Evolutionary conservation across 2,888 invertebrate genomes (phyloP).

Genomic region (Microchrysa polita): DNA sequence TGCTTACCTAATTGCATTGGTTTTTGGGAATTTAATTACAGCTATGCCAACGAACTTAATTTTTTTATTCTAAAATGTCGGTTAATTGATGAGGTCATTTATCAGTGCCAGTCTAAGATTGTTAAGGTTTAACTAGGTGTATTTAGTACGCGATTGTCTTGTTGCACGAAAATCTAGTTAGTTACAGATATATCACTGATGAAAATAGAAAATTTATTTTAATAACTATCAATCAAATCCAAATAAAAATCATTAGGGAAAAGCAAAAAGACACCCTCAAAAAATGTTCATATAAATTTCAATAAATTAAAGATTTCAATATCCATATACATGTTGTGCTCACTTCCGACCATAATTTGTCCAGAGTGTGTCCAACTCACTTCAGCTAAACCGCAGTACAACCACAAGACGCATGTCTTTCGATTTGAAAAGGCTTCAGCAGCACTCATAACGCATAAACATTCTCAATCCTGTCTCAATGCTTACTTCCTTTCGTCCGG

Average conservation of each 20-base stretch:
- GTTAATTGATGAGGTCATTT: slow-evolving; percentile 33
- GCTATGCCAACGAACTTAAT: slow-evolving; percentile 22
- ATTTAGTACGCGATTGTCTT: too few species aligned
- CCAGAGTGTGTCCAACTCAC: slow-evolving; percentile 37
- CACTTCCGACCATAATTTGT: slow-evolving; percentile 22
- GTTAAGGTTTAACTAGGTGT: too few species aligned
- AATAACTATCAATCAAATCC: too few species aligned
- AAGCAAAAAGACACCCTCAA: too few species aligned
- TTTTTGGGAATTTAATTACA: slow-evolving; percentile 19
- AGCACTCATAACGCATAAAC: slow-evolving; percentile 11
- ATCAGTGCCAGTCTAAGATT: slow-evolving; percentile 15
- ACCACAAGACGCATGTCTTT: slow-evolving; percentile 33
- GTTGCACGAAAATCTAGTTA: too few species aligned
- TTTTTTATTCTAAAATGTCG: slow-evolving; percentile 23
- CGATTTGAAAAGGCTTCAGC: slow-evolving; percentile 34
- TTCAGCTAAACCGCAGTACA: slow-evolving; percentile 12
- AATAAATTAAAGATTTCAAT: not conserved
- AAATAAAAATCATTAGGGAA: too few species aligned
- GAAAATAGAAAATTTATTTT: too few species aligned
- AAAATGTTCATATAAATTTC: too few species aligned
- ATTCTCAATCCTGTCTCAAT: slow-evolving; percentile 25
- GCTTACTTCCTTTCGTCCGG: slow-evolving; percentile 31
- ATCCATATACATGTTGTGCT: not conserved
- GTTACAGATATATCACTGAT: too few species aligned
- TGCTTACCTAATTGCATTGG: slow-evolving; percentile 16